A percentile compares a stretch with the other conserved stretches of the same genome.
These are phyloP conservation scores for Eustalomyia histrio DNA, from an alignment of 2,888 invertebrate species.

Conservation along the genomic window DNA sequence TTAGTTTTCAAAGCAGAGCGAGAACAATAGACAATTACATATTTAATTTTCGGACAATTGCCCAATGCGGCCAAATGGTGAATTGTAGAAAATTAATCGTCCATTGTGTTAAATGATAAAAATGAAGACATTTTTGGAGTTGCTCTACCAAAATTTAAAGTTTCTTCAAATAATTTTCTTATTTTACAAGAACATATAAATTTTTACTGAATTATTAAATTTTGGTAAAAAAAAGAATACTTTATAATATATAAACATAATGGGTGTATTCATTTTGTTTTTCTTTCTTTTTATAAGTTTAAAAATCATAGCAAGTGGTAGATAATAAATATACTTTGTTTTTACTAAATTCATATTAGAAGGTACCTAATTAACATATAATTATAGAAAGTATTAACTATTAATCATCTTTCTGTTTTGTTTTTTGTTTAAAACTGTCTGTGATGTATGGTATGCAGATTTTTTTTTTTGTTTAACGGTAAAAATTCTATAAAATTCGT, in stretches of 20 bases:
- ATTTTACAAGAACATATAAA: not conserved
- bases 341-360: not conserved
- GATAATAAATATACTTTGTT: not conserved
- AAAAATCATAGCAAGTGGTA: conserved; percentile 1
- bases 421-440: not conserved
- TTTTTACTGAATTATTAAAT: not conserved
- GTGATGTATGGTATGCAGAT: not conserved
- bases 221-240: not conserved
- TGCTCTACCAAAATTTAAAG: too few relatives aligned
- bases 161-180: not conserved
- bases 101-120: conserved; percentile 43
- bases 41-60: conserved; percentile 62
- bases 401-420: not conserved
- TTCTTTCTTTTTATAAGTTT: not conserved
- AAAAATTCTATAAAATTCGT: not conserved
- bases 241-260: not conserved
- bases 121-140: not conserved
- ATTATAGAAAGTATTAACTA: not conserved
- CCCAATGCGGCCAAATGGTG: conserved; percentile 59
- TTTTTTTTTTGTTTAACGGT: not conserved
- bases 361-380: not conserved
- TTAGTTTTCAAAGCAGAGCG: not conserved
- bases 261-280: not conserved
- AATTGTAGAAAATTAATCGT: conserved; percentile 58
- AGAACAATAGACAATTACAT: conserved; percentile 42